Percentiles rank a stretch among this genome's conserved stretches.
Evolutionary conservation across 2,797 vertebrate genomes (phyloP).

Genomic region (Microtus californicus): DNA sequence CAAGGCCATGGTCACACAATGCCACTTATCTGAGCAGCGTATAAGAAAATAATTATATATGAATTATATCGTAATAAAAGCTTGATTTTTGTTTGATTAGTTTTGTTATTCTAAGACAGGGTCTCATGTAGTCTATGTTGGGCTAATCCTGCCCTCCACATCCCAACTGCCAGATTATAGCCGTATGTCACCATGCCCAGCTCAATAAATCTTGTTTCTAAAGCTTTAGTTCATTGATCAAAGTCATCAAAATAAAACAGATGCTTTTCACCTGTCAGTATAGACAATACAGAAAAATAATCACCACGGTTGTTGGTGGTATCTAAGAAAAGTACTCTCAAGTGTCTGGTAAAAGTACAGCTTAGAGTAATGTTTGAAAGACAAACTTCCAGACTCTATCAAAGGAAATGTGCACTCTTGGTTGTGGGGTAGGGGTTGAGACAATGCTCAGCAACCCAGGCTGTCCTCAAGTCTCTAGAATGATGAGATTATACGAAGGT

Average conservation of each 20-base stretch:
- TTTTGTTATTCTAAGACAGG: not conserved
- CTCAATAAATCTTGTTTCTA: not conserved
- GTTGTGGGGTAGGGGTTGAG: not conserved
- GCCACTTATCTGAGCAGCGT: not conserved
- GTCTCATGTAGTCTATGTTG: not conserved
- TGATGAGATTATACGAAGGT: not conserved
- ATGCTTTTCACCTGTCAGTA: not conserved
- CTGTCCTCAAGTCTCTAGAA: not conserved
- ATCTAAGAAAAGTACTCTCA: not conserved
- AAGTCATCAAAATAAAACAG: not conserved
- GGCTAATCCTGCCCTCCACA: not conserved
- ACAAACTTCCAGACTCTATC: not conserved
- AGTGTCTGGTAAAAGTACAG: not conserved
- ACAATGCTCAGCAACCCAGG: not conserved
- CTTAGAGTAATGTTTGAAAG: not conserved
- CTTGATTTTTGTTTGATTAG: not conserved
- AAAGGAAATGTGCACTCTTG: not conserved
- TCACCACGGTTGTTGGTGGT: not conserved
- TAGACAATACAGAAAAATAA: not conserved
- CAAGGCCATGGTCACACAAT: not conserved
- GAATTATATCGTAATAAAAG: not conserved
- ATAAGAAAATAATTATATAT: not conserved
- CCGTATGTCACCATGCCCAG: too few species aligned
- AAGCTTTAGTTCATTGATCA: not conserved
- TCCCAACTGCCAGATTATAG: not conserved